Conservation (phyloP, 2,888 invertebrate genomes). For the Ornithoptera priamus region DNA sequence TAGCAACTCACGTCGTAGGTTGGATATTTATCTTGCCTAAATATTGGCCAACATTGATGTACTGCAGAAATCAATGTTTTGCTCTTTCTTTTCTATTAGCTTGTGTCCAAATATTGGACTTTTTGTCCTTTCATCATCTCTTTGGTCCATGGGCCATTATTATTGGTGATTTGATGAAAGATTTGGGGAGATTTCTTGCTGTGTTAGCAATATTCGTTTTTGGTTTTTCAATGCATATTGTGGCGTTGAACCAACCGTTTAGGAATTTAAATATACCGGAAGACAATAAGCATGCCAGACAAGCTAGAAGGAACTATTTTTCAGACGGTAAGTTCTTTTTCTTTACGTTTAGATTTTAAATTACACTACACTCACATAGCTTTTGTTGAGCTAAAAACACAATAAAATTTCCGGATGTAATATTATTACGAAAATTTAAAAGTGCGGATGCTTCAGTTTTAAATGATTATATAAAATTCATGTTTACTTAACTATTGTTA, state of each 20-base stretch:
- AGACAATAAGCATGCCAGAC: constrained; percentile 79
- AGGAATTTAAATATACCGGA: constrained; percentile 83
- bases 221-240: constrained; percentile 98
- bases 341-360: constrained; percentile 22
- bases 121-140: constrained; percentile 98
- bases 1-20: constrained; percentile 92
- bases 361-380: constrained; percentile 10
- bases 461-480: background rate
- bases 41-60: constrained; percentile 93
- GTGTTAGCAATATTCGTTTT: constrained; percentile 98
- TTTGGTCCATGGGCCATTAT: constrained; percentile 99
- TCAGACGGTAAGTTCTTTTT: constrained; percentile 84
- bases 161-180: constrained; percentile 96
- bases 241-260: constrained; percentile 97
- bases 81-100: constrained; percentile 96
- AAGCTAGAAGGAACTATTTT: constrained; percentile 80
- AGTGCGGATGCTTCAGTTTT: background rate
- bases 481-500: constrained; percentile 21
- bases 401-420: background rate
- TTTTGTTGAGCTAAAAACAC: constrained; percentile 1
- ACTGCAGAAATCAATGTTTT: constrained; percentile 97
- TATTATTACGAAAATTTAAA: background rate
- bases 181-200: constrained; percentile 97
- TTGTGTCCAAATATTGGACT: constrained; percentile 98
- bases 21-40: constrained; percentile 83